A percentile compares a stretch with the other conserved stretches of the same genome.
These are phyloP conservation scores for Zosterops lateralis DNA, from an alignment of 2,113 vertebrate genomes.

Conservation along the genomic window DNA sequence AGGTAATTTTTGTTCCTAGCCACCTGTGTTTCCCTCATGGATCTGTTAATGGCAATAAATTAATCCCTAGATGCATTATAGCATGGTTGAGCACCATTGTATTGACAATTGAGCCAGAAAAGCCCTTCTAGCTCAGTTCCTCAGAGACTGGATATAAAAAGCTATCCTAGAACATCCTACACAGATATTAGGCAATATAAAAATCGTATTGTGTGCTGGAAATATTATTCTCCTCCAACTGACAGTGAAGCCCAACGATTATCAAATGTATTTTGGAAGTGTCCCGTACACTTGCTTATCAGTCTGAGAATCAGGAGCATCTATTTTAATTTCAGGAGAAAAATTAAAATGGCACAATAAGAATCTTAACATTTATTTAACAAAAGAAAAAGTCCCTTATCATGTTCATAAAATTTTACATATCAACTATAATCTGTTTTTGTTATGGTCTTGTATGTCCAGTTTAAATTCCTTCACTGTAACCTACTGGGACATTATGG, in stretches of 20 bases:
- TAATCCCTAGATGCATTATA: conserved; percentile 25
- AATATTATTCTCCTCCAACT: background rate
- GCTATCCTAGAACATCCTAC: background rate
- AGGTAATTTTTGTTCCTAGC: conserved; percentile 1
- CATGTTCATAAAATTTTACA: background rate
- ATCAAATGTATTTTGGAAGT: background rate
- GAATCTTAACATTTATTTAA: background rate
- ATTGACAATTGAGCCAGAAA: conserved; percentile 16
- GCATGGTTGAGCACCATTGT: background rate
- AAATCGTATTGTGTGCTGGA: background rate
- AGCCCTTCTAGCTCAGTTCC: background rate
- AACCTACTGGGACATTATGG: background rate
- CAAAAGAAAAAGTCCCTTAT: background rate
- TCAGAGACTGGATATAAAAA: background rate
- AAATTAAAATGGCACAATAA: background rate
- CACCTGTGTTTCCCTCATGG: background rate
- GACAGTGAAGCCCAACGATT: background rate
- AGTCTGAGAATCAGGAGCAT: background rate
- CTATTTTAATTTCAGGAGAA: background rate
- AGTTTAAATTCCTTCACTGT: background rate
- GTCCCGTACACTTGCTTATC: background rate
- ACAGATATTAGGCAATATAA: background rate
- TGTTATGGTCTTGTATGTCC: background rate
- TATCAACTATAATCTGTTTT: background rate
- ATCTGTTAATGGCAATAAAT: conserved; percentile 46